Evolutionary conservation across 1,140 invertebrate genomes (phyloP).

Genomic region (Ctenoplectra terminalis): DNA sequence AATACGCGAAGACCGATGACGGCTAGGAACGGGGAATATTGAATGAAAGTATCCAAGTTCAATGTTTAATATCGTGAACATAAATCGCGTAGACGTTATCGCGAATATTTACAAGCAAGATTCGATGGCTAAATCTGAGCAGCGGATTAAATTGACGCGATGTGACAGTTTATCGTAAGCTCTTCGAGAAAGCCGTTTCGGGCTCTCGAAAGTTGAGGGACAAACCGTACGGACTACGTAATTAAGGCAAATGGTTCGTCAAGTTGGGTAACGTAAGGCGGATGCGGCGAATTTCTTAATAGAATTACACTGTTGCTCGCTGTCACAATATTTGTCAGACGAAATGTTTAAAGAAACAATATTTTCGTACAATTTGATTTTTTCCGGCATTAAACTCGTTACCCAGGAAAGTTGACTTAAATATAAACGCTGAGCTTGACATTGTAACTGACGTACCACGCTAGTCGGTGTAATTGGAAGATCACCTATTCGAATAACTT

Average conservation of each 20-base stretch:
- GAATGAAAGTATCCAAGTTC: constrained; percentile 40
- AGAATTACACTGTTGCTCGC: neutral
- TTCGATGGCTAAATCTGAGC: neutral
- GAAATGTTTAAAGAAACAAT: neutral
- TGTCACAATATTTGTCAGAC: neutral
- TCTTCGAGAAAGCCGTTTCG: neutral
- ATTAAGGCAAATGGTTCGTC: constrained; percentile 31
- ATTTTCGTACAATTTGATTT: neutral
- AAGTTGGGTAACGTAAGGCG: constrained; percentile 3
- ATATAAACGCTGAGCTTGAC: neutral
- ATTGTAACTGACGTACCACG: neutral
- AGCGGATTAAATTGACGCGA: neutral
- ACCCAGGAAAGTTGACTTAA: too few relatives aligned
- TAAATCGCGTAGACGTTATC: constrained; percentile 7
- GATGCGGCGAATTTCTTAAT: constrained; percentile 16
- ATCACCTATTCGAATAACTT: neutral
- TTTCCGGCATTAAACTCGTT: neutral
- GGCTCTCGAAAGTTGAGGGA: neutral
- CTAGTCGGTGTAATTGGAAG: neutral
- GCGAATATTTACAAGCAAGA: constrained; percentile 32
- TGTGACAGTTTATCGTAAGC: neutral
- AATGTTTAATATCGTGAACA: neutral
- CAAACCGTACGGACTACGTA: neutral
- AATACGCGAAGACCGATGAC: neutral
- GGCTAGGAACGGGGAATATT: neutral